These are phyloP conservation scores for Petrocephalus schoutedeni DNA, from an alignment of 2,797 vertebrate genomes.

Conservation along the genomic window DNA sequence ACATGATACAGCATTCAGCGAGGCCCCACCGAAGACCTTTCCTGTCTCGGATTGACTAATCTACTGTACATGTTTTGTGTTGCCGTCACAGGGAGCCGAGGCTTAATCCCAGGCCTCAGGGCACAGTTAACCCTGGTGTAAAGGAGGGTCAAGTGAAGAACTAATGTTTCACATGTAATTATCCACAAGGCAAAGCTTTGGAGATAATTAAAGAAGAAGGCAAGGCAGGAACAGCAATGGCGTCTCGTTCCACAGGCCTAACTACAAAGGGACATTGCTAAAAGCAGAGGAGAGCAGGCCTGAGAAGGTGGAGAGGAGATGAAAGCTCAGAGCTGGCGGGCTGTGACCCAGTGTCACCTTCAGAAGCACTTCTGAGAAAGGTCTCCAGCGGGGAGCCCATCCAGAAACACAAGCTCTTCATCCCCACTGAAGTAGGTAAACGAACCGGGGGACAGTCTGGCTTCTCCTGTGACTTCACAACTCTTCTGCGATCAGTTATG, in stretches of 20 bases:
- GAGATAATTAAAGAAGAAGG: constrained; percentile 23
- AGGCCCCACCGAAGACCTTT: neutral
- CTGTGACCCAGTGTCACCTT: constrained; percentile 9
- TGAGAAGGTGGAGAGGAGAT: neutral
- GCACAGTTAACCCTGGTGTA: constrained; percentile 21
- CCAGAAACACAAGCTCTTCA: neutral
- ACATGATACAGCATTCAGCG: neutral
- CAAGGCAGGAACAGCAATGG: neutral
- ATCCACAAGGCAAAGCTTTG: constrained; percentile 24
- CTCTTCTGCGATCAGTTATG: neutral
- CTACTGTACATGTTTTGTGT: constrained; percentile 22
- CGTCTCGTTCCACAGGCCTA: neutral
- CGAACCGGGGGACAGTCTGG: neutral
- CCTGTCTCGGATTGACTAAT: constrained; percentile 21
- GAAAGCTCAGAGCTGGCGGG: neutral
- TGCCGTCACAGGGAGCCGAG: constrained; percentile 9
- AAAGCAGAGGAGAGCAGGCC: neutral
- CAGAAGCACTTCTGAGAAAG: constrained; percentile 8
- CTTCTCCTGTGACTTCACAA: neutral
- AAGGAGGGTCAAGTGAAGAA: constrained; percentile 30
- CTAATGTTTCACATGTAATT: constrained; percentile 35
- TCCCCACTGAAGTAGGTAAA: neutral
- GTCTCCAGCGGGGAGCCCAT: neutral
- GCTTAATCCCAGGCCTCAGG: constrained; percentile 22
- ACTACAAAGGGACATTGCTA: constrained; percentile 18